Percentiles rank a stretch among this genome's conserved stretches.
Evolutionary conservation across 2,888 invertebrate genomes (phyloP).

Genomic region (Ectobius pallidus): DNA sequence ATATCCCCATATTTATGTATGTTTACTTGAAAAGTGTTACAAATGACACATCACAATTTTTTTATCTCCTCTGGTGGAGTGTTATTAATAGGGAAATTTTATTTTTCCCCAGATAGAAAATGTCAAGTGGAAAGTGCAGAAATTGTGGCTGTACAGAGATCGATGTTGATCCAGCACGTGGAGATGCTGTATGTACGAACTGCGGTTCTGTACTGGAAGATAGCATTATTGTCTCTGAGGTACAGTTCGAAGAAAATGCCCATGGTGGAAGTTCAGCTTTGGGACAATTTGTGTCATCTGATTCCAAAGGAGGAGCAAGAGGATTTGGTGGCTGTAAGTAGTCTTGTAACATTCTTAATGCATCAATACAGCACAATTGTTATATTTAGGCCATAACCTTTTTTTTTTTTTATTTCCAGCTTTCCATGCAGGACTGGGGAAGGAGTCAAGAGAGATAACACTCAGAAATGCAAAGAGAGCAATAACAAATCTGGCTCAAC

Average conservation of each 20-base stretch:
- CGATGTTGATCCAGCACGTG: constrained; percentile 92
- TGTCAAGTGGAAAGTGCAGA: constrained; percentile 75
- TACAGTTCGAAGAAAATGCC: constrained; percentile 93
- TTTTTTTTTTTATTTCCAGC: constrained; percentile 55
- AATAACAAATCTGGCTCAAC: constrained; percentile 84
- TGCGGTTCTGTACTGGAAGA: constrained; percentile 97
- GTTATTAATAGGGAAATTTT: no score
- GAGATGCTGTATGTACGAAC: constrained; percentile 94
- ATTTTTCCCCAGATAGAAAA: no score
- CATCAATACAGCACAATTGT: background rate
- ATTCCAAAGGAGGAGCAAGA: constrained; percentile 83
- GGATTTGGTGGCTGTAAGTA: constrained; percentile 75
- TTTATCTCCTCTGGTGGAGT: no score
- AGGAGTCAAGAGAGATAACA: constrained; percentile 93
- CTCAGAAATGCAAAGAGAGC: constrained; percentile 85
- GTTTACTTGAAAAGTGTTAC: no score
- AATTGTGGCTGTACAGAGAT: constrained; percentile 90
- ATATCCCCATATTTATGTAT: no score
- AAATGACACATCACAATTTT: no score
- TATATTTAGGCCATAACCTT: no score
- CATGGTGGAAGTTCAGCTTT: constrained; percentile 87
- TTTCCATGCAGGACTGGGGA: constrained; percentile 79
- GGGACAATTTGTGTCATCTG: constrained; percentile 92
- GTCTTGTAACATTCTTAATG: background rate
- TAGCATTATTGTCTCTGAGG: constrained; percentile 94